Conservation (phyloP, 2,113 vertebrate genomes). For the Gadus chalcogrammus region DNA sequence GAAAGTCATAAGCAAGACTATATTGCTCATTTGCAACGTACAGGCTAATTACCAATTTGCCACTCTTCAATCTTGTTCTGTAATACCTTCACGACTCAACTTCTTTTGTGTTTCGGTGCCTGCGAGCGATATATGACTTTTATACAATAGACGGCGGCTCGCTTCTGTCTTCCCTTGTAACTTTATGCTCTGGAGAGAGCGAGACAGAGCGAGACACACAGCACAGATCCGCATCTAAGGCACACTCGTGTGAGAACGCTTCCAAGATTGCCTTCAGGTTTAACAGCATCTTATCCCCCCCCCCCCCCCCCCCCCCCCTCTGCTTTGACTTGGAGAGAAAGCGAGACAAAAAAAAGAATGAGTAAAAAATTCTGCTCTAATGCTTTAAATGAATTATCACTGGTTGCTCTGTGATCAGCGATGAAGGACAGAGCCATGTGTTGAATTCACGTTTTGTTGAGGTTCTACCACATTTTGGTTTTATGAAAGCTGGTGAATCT, state of each 20-base stretch:
- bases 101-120: slow-evolving; percentile 68
- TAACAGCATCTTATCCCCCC: slow-evolving; percentile 22
- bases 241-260: slow-evolving; percentile 30
- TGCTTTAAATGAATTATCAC: no score
- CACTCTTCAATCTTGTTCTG: slow-evolving; percentile 69
- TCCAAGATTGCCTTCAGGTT: slow-evolving; percentile 38
- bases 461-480: no score
- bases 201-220: slow-evolving; percentile 33
- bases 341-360: background rate
- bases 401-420: no score
- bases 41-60: slow-evolving; percentile 71
- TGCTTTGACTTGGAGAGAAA: slow-evolving; percentile 1
- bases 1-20: slow-evolving; percentile 69
- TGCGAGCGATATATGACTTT: slow-evolving; percentile 67
- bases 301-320: no score
- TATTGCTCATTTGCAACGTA: slow-evolving; percentile 67
- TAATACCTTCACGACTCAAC: slow-evolving; percentile 64
- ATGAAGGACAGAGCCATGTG: no score
- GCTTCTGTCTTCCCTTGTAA: slow-evolving; percentile 59
- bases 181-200: slow-evolving; percentile 51
- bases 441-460: no score
- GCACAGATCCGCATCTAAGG: slow-evolving; percentile 41
- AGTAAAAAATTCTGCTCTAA: no score
- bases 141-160: slow-evolving; percentile 62
- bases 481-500: no score